Percentiles rank a stretch among this genome's conserved stretches.
Evolutionary conservation across 2,113 vertebrate species (phyloP).

Genomic region (Amblyopsis rosae): DNA sequence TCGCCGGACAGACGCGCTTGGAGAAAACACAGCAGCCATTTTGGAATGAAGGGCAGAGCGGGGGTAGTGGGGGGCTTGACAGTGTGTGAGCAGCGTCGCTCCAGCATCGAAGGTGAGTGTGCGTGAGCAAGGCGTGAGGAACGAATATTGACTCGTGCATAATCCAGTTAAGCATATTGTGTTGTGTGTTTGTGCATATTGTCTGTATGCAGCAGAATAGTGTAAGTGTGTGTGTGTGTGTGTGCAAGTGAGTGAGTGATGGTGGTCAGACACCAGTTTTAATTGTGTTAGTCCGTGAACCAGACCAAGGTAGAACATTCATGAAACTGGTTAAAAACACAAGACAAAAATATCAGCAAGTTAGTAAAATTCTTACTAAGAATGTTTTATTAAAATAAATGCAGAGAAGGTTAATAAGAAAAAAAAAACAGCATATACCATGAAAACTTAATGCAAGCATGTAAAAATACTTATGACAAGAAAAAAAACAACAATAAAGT

Average conservation of each 20-base stretch:
- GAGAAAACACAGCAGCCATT: conserved; percentile 55
- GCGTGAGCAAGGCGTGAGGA: conserved; percentile 61
- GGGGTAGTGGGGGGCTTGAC: conserved; percentile 41
- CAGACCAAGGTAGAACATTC: conserved; percentile 82
- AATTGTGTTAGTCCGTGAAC: conserved; percentile 84
- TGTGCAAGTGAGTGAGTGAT: conserved; percentile 46
- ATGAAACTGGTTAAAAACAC: conserved; percentile 84
- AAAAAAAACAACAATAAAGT: conserved; percentile 80
- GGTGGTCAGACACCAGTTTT: conserved; percentile 76
- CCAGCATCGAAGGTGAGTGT: conserved; percentile 67
- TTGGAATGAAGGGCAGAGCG: conserved; percentile 28
- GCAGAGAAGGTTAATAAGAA: conserved; percentile 86
- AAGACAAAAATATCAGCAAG: conserved; percentile 85
- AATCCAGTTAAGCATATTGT: conserved; percentile 66
- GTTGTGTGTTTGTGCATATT: not conserved
- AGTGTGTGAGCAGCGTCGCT: conserved; percentile 65
- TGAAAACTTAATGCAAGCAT: conserved; percentile 88
- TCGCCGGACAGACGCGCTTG: conserved; percentile 28
- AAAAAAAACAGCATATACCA: conserved; percentile 85
- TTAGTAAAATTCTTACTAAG: conserved; percentile 89
- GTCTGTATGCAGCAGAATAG: conserved; percentile 6
- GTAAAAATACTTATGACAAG: conserved; percentile 85
- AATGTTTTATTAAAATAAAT: conserved; percentile 90
- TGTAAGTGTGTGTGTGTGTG: conserved; percentile 11
- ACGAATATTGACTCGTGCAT: conserved; percentile 64